These are phyloP conservation scores for Lindbergichthys nudifrons DNA, from an alignment of 2,797 vertebrate genomes.

Conservation along the genomic window DNA sequence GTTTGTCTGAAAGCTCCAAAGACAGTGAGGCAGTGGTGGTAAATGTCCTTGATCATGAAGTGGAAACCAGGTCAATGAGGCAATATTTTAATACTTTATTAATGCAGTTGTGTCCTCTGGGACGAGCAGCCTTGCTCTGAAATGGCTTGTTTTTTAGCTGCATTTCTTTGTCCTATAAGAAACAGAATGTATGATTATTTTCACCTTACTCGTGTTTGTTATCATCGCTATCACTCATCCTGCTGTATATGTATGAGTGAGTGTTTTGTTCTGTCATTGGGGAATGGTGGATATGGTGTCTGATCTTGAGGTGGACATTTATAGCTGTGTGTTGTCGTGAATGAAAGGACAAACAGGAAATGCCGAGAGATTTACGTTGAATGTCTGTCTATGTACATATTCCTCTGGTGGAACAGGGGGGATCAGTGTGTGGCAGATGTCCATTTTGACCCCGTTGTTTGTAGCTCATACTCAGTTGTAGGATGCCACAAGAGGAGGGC, in stretches of 20 bases:
- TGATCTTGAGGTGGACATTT: constrained; percentile 41
- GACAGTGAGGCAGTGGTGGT: neutral
- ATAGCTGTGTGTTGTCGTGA: constrained; percentile 17
- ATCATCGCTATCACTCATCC: neutral
- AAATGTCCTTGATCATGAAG: neutral
- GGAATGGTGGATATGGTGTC: constrained; percentile 1
- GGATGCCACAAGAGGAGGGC: neutral
- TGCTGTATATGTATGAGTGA: neutral
- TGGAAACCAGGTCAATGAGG: constrained; percentile 21
- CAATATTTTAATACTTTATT: constrained; percentile 30
- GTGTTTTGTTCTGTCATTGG: neutral
- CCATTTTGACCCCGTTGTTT: constrained; percentile 17
- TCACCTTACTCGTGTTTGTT: constrained; percentile 1
- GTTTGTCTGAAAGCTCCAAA: neutral
- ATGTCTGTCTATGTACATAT: no score
- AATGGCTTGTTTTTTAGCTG: neutral
- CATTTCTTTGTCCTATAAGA: neutral
- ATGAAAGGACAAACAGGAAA: constrained; percentile 40
- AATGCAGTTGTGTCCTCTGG: constrained; percentile 24
- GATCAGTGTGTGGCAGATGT: constrained; percentile 6
- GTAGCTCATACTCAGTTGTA: neutral
- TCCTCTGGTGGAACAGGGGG: neutral
- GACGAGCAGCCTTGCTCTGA: constrained; percentile 8
- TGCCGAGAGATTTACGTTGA: constrained; percentile 31
- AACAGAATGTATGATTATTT: neutral